A percentile compares a stretch with the other conserved stretches of the same genome.
phyloP scores from a whole-genome alignment of 1,140 invertebrate genomes.

The Acromyrmex heyeri region DNA sequence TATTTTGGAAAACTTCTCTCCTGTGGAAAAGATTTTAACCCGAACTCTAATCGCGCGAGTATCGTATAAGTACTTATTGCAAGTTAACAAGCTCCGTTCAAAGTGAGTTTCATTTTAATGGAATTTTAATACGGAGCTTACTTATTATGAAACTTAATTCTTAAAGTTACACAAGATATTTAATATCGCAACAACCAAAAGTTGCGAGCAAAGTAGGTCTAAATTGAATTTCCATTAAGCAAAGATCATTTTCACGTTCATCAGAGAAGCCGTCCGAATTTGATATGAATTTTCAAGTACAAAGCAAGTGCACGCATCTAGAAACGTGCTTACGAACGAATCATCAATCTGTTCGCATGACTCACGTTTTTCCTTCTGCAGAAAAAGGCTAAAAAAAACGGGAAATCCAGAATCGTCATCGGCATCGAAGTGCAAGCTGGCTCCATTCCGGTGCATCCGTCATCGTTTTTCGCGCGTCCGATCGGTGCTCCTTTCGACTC shows the following conservation, averaged over 20 bases:
- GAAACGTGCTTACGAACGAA: neutral
- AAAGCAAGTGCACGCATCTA: neutral
- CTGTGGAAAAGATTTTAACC: neutral
- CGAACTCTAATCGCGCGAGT: neutral
- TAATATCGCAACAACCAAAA: conserved; percentile 19
- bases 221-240: conserved; percentile 18
- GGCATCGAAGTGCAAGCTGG: conserved; percentile 44
- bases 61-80: neutral
- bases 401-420: conserved; percentile 8
- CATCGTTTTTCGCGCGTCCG: conserved; percentile 56
- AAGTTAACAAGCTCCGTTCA: conserved; percentile 14
- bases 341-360: conserved; percentile 2
- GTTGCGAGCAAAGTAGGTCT: neutral
- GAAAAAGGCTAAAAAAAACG: neutral
- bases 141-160: conserved; percentile 41
- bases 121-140: neutral
- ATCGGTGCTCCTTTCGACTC: neutral
- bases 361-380: neutral
- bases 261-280: neutral
- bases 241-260: conserved; percentile 9
- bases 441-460: conserved; percentile 48
- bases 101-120: neutral
- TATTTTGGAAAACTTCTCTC: neutral
- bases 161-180: conserved; percentile 9
- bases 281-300: neutral